A percentile compares a stretch with the other conserved stretches of the same genome.
phyloP scores from a whole-genome alignment of 2,797 vertebrate species.

The Spea hammondii region DNA sequence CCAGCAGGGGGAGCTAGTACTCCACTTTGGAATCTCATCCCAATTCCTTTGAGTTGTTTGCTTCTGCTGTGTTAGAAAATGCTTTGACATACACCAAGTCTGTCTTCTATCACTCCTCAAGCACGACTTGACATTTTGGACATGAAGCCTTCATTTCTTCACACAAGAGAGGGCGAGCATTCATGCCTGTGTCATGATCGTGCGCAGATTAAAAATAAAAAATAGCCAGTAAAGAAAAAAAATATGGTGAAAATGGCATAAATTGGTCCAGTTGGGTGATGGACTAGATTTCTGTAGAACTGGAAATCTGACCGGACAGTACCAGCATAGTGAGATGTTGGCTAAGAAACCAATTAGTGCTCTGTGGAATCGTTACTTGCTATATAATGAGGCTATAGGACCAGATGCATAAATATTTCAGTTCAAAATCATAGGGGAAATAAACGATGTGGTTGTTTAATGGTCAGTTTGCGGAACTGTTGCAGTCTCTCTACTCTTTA shows the following conservation, averaged over 20 bases:
- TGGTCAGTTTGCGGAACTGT: conserved; percentile 9
- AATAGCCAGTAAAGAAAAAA: background rate
- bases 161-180: conserved; percentile 30
- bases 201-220: conserved; percentile 49
- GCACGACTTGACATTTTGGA: conserved; percentile 64
- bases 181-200: conserved; percentile 39
- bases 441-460: conserved; percentile 17
- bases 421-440: conserved; percentile 1
- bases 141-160: conserved; percentile 58
- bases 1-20: conserved; percentile 70
- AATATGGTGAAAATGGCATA: background rate
- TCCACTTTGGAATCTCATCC: conserved; percentile 55
- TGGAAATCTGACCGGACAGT: conserved; percentile 1
- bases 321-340: background rate
- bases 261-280: background rate
- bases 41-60: conserved; percentile 34
- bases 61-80: conserved; percentile 42
- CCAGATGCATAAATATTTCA: conserved; percentile 40
- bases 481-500: conserved; percentile 1
- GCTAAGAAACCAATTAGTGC: conserved; percentile 38
- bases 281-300: conserved; percentile 6
- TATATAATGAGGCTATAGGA: conserved; percentile 26
- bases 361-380: conserved; percentile 7
- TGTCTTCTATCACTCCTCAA: conserved; percentile 47
- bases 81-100: conserved; percentile 22